Conservation (phyloP, 2,797 vertebrate species). For the Tangara arthus region DNA sequence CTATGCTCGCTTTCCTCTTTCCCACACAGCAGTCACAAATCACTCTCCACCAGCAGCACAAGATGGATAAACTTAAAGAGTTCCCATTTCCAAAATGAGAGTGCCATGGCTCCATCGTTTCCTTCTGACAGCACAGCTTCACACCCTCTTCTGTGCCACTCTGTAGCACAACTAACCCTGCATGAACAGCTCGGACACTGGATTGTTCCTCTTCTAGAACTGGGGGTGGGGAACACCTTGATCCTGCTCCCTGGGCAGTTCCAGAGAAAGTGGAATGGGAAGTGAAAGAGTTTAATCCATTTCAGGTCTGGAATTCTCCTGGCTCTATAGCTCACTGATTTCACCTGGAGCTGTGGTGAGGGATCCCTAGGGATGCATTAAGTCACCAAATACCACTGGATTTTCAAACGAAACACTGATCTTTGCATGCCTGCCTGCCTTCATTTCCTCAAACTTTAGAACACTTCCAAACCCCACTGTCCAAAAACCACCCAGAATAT, state of each 20-base stretch:
- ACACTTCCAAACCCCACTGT: neutral
- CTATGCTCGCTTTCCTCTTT: neutral
- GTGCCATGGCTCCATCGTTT: neutral
- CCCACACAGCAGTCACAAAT: neutral
- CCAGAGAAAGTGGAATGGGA: neutral
- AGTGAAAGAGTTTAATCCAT: neutral
- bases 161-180: neutral
- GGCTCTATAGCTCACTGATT: neutral
- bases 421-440: neutral
- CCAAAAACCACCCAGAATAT: neutral
- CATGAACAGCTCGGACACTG: rapidly evolving
- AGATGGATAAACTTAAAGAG: neutral
- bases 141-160: neutral
- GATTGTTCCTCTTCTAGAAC: neutral
- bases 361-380: rapidly evolving
- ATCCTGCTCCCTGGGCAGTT: neutral
- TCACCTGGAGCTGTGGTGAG: neutral
- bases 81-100: neutral
- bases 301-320: neutral
- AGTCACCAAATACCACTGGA: neutral
- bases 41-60: neutral
- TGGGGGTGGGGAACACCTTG: neutral
- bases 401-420: neutral
- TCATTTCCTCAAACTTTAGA: neutral
- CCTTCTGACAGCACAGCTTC: neutral